Base-by-base conservation (phyloP, 2,797 vertebrate species). In the Thalassophryne amazonica region DNA sequence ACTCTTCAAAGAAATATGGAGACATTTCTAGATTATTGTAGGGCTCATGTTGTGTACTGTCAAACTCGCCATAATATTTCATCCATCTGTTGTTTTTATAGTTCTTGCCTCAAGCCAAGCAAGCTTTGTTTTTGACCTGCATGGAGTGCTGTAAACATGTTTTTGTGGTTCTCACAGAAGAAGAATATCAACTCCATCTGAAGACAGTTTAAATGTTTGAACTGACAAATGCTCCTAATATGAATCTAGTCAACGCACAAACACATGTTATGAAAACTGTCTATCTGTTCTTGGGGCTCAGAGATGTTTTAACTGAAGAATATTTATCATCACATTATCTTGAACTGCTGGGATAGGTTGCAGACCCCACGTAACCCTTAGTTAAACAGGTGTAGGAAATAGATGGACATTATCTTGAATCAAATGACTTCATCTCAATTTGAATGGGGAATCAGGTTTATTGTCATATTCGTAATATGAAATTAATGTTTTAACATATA, bases 21-120 rank as follows among this genome's bases (percentile, higher is more conserved):
- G 7, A 37, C 8, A 54, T 55, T 32, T 57, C 20, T 45, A 11
- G 0, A 3, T 12, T 25, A 21, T 38, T 58, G 23, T 20, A 37
- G 0, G 4, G 11, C 31, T 48, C 6, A 12, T 35, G 18, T 21
- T 45, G 31, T 47, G 51, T 37, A n/a, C n/a, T 31, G 17, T 34
- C 19, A 18, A 23, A 28, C 5, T 45, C 16, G 6, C 28, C 25
- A 52, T 29, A 38, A 46, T 29, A 52, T 57, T 53, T 20, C 39
- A 49, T 51, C 60, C 53, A 53, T 32, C 53, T 67, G 48, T 53
- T 45, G 3, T 32, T 49, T 65, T 73, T 35, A 53, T 23, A 32
- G 17, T 35, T 51, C 29, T 49, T 36, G n/a, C 7, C 11, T 30
- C 5, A 5, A 49, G 34, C 47, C 51, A 69, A 39, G 22, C 37